Base-by-base conservation (phyloP, 2,888 invertebrate genomes). In the Octonoba sinensis region DNA sequence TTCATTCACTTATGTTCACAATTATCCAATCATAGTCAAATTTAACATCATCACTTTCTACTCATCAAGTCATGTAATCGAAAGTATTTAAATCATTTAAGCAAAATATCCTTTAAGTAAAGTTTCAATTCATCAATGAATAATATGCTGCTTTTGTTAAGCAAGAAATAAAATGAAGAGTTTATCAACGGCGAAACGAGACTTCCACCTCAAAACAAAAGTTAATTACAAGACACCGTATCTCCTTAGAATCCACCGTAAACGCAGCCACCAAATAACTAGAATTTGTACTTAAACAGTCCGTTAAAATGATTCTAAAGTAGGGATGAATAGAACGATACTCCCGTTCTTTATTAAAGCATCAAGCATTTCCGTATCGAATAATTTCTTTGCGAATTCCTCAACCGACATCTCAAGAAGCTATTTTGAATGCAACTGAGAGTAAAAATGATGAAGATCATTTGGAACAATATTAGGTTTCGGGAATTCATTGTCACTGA, bases 181-280 rank as follows among this genome's bases (percentile, higher is more conserved):
- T 49, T 73, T 44, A 56, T 56, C 22, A 73, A 62, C 51, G 54
- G 44, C 51, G 57, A 12, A 46, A 15, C 46, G 36, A 56, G 49
- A 57, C 22, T 24, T 60, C 54, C 54, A 65, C 71, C 57, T 71
- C 36, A 49, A 16, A 73, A 81, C 79, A 69, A 81, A 81, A 69
- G 73, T 81, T 81, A 81, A 81, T 81, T 81, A 73, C 64, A 18
- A 62, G 47, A 62, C 79, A 81, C 47, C 79, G 73, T 81, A 74
- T 81, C 79, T 71, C 22, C 56, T 77, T 72, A 72, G 72, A 57
- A 62, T 81, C 69, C 60, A 69, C 51, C 73, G 27, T 64, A 36
- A 62, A 56, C 54, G 24, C 73, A 27, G 62, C 56, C 54, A 16
- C 60, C 69, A 73, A 81, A 81, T 81, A 81, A 81, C 79, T 67